These are phyloP conservation scores for Trissoscelio sp. DNA, from an alignment of 2,888 invertebrate species.

Conservation along the genomic window DNA sequence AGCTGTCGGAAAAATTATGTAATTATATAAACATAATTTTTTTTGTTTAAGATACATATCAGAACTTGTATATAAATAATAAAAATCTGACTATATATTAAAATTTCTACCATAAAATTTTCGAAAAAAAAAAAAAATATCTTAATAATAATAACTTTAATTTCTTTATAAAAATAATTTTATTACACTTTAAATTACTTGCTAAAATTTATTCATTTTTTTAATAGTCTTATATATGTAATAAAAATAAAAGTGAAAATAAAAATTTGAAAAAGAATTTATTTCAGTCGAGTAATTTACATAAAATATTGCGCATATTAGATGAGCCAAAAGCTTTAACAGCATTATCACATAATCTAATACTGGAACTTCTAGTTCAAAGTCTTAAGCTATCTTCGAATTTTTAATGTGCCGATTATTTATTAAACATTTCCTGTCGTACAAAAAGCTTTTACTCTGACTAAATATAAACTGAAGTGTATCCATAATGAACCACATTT, in stretches of 20 bases:
- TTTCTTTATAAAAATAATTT: too few species aligned
- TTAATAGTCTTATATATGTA: too few species aligned
- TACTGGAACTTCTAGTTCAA: constrained; percentile 20
- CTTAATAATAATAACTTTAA: too few species aligned
- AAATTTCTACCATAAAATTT: too few species aligned
- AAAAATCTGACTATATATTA: too few species aligned
- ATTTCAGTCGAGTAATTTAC: not conserved
- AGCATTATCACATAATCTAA: constrained; percentile 19
- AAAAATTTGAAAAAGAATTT: not conserved
- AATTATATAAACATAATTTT: too few species aligned
- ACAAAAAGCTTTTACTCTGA: not conserved
- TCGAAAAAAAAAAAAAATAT: too few species aligned
- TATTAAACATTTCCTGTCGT: constrained; percentile 8
- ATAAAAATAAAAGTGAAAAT: not conserved
- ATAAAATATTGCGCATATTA: constrained; percentile 10
- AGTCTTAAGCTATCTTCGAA: constrained; percentile 24
- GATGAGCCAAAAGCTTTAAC: constrained; percentile 16
- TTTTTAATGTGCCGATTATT: constrained; percentile 13
- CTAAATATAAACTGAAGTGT: constrained; percentile 1
- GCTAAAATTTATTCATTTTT: too few species aligned
- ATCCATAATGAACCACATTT: constrained; percentile 2
- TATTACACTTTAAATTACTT: too few species aligned
- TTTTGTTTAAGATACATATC: too few species aligned
- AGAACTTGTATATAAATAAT: too few species aligned
- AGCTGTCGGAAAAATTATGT: too few species aligned